Base-by-base conservation (phyloP, 2,113 vertebrate genomes). In the Nesogale talazaci region DNA sequence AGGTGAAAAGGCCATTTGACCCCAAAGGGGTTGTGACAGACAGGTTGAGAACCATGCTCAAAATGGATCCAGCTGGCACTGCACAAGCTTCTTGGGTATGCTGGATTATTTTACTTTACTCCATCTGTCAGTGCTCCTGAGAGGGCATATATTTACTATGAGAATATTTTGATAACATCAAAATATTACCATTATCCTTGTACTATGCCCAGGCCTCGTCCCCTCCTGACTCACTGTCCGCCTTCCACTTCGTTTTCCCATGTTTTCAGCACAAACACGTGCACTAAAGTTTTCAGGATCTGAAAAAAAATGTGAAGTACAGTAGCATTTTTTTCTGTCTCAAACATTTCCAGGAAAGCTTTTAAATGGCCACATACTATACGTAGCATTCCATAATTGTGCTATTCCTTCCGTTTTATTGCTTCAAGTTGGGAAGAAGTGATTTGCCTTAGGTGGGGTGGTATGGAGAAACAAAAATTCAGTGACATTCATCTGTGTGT, bases 21-120 rank as follows among this genome's bases (percentile, higher is more conserved):
- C 6, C 46, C 46, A 12, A 52, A 52, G 14, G 46, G 46, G 46
- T 52, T 12, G 10, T 12, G 14, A 52, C 46, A 52, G 46, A 52
- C 9, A 2, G 10, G 46, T 52, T 52, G 46, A 52, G 46, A 52
- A 52, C 46, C 46, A 12, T 52, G 5, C 46, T 52, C 46, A 12
- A 93, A 96, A 93, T 86, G 38, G 31, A 46, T 90, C 92, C 94
- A 93, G 86, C 92, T 94, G 95, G 90, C 90, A 88, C 83, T 94
- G 65, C 56, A 56, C 72, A 88, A 8, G 22, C 77, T 92, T 92
- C 79, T 95, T 86, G 93, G 94, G 83, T 92, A 92, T 36, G 4
- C 85, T 63, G 29, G 59, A 84, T 88, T 92, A 90, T 95, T 95
- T 96, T 88, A 84, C 86, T 83, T 93, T 87, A 94, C 15, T 94